Base-by-base conservation (phyloP, 2,113 vertebrate genomes). In the Setophaga kirtlandii region DNA sequence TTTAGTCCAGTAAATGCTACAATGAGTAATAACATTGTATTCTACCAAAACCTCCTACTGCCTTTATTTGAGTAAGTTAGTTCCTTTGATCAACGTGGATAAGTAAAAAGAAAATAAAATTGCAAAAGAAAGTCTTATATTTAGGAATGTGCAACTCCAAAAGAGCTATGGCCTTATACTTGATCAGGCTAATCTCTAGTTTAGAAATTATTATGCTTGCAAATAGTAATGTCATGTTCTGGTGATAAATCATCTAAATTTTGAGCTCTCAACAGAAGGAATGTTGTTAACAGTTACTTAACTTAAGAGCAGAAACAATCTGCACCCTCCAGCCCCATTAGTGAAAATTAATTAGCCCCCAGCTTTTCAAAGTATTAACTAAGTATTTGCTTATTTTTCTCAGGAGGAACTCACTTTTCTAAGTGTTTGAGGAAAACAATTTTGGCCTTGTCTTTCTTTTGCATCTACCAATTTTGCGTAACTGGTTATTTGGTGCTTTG, bases 231-330 rank as follows among this genome's bases (percentile, higher is more conserved):
- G 0, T 47, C 41, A 69, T 77, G 58, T 80, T 35, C 55, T 92
- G 68, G 37, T 91, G 73, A 95, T 46, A 92, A 95, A 91, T 89
- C 42, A 77, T 35, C 41, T 62, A 56, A 60, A 92, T 83, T 86
- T 94, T 89, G 89, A 81, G 47, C 25, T 93, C 52, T 90, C 74
- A 78, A 55, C 50, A 81, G 65, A 87, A 87, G 23, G 60, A 87
- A 82, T 75, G 78, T 80, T 89, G 33, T 63, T 94, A 82, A 64
- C 59, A 77, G 56, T 82, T 67, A 68, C 30, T 89, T 65, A 82
- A 83, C 70, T 87, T 77, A 78, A 85, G 59, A 89, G 60, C 27
- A 91, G 62, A 93, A 94, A 85, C 11, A 89, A 63, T 68, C 33
- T 76, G 2, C 11, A 13, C 7, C 15, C 39, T 78, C 69, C 15